Percentiles rank a stretch among this genome's conserved stretches.
phyloP scores from a whole-genome alignment of 2,113 vertebrate genomes.

The Bufo bufo region DNA sequence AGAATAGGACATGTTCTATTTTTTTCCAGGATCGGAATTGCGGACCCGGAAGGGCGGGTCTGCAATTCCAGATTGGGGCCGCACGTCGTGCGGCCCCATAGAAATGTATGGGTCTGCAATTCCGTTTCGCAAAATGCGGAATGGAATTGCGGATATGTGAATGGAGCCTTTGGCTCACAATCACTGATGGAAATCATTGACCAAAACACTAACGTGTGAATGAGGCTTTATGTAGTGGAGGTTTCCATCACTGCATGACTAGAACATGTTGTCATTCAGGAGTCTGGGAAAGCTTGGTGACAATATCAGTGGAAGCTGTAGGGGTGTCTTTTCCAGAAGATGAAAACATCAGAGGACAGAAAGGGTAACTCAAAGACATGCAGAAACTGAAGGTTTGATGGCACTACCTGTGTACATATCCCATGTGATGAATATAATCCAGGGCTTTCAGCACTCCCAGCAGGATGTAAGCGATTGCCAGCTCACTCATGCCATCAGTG shows the following conservation, averaged over 20 bases:
- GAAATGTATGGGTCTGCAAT: no score
- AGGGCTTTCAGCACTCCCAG: slow-evolving; percentile 90
- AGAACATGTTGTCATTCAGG: background rate
- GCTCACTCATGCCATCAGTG: slow-evolving; percentile 90
- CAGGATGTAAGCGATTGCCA: slow-evolving; percentile 93
- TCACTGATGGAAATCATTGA: no score
- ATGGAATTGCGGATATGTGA: no score
- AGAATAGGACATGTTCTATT: no score
- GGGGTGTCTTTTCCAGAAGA: background rate
- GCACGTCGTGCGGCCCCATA: no score
- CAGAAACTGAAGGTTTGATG: background rate
- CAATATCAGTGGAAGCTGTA: background rate
- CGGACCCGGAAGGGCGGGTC: no score
- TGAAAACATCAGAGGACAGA: background rate
- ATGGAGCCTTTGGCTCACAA: no score
- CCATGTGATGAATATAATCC: slow-evolving; percentile 98
- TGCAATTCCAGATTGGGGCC: no score
- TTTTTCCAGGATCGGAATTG: no score
- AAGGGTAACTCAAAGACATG: background rate
- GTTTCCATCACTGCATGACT: background rate
- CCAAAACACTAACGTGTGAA: background rate
- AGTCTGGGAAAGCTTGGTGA: background rate
- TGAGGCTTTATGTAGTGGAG: background rate
- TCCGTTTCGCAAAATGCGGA: no score
- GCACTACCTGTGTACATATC: slow-evolving; percentile 92